Conservation (phyloP, 1,140 invertebrate genomes). For the Littorina saxatilis region DNA sequence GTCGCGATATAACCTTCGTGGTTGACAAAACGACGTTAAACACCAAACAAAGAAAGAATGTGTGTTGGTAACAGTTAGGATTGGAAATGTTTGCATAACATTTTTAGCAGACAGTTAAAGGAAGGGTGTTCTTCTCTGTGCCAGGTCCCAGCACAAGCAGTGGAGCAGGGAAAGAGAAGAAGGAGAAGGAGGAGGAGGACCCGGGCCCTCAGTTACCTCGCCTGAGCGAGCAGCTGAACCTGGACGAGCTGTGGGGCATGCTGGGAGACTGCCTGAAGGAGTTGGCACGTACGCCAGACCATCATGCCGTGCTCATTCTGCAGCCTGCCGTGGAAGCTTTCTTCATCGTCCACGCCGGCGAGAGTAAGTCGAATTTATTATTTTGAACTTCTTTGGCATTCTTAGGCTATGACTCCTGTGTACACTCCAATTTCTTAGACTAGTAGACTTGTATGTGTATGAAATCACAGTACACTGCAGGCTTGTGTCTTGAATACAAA, state of each 20-base stretch:
- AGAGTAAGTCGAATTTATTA: not conserved
- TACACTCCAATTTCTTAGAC: not conserved
- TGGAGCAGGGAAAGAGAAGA: slow-evolving; percentile 34
- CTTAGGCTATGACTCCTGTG: not conserved
- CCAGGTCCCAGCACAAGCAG: not conserved
- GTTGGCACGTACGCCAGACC: slow-evolving; percentile 91
- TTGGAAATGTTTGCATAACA: not conserved
- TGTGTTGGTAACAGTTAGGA: too few relatives aligned
- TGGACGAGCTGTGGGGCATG: slow-evolving; percentile 85
- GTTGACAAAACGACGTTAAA: too few relatives aligned
- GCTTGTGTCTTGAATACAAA: too few relatives aligned
- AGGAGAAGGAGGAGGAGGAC: slow-evolving; percentile 35
- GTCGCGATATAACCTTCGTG: too few relatives aligned
- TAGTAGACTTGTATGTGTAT: too few relatives aligned
- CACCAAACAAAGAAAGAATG: too few relatives aligned
- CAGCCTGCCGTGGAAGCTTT: slow-evolving; percentile 95
- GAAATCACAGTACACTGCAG: too few relatives aligned
- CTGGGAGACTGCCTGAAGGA: slow-evolving; percentile 89
- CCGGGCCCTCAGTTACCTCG: slow-evolving; percentile 74
- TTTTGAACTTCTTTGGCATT: not conserved
- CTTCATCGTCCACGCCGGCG: slow-evolving; percentile 88
- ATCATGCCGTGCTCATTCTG: slow-evolving; percentile 93
- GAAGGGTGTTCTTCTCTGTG: not conserved
- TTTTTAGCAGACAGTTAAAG: too few relatives aligned
- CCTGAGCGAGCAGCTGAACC: slow-evolving; percentile 84